Evolutionary conservation across 2,797 vertebrate genomes (phyloP).

Genomic region (Clangula hyemalis): DNA sequence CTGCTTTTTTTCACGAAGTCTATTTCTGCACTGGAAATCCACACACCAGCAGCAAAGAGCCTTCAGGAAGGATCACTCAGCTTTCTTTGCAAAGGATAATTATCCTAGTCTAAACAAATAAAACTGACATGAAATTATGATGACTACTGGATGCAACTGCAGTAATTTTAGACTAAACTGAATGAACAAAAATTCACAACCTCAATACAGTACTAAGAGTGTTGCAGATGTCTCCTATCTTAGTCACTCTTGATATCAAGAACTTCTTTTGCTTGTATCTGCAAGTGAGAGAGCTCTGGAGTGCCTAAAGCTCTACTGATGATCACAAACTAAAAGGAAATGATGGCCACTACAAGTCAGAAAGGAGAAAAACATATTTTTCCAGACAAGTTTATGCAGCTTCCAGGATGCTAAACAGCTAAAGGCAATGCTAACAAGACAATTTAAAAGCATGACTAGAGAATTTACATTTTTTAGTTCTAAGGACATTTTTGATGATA

Average conservation of each 20-base stretch:
- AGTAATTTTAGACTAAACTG: neutral
- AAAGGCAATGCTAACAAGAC: neutral
- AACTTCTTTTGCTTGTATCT: neutral
- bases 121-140: neutral
- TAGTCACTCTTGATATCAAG: neutral
- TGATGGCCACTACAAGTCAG: neutral
- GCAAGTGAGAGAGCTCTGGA: neutral
- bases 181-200: neutral
- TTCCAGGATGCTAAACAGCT: neutral
- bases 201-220: neutral
- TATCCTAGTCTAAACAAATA: neutral
- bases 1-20: conserved; percentile 34
- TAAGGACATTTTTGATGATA: neutral
- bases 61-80: neutral
- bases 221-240: neutral
- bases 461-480: neutral
- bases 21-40: conserved; percentile 6
- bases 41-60: neutral
- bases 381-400: neutral
- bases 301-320: neutral
- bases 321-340: neutral
- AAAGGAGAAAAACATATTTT: neutral
- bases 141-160: neutral
- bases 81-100: neutral
- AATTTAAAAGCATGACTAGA: neutral